phyloP scores from a whole-genome alignment of 2,888 invertebrate genomes.

The Tyria jacobaeae region DNA sequence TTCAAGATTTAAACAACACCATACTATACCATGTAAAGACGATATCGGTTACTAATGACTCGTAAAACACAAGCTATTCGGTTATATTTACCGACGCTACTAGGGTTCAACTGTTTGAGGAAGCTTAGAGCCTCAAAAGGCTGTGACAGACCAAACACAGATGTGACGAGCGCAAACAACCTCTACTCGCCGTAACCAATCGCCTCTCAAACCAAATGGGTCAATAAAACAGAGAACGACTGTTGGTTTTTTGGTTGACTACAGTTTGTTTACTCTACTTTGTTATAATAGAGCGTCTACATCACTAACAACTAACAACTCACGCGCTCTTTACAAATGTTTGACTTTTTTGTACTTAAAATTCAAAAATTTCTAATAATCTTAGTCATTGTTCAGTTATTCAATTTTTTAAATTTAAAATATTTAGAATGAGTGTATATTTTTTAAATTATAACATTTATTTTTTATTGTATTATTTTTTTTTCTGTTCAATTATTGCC shows the following conservation, averaged over 20 bases:
- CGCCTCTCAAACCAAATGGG: constrained; percentile 64
- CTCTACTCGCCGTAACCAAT: constrained; percentile 68
- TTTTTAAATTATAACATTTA: neutral
- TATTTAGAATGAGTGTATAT: neutral
- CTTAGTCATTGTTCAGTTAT: constrained; percentile 11
- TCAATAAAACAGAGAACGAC: constrained; percentile 63
- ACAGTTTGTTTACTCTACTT: constrained; percentile 59
- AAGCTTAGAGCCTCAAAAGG: constrained; percentile 77
- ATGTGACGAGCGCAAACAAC: constrained; percentile 79
- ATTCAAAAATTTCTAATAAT: constrained; percentile 36
- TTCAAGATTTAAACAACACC: constrained; percentile 26
- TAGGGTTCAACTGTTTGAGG: constrained; percentile 72
- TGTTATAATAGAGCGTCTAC: constrained; percentile 59
- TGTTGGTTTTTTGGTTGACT: constrained; percentile 67
- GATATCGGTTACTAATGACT: constrained; percentile 63
- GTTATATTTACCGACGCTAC: constrained; percentile 69
- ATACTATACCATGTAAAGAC: constrained; percentile 37
- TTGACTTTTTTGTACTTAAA: constrained; percentile 35
- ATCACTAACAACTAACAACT: constrained; percentile 54
- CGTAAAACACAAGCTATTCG: constrained; percentile 58
- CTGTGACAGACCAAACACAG: constrained; percentile 82
- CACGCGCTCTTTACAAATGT: constrained; percentile 51
- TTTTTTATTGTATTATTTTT: neutral
- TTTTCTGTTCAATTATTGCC: neutral
- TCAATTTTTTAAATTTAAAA: constrained; percentile 22